Conservation (phyloP, 2,113 vertebrate genomes). For the Rostratula benghalensis region DNA sequence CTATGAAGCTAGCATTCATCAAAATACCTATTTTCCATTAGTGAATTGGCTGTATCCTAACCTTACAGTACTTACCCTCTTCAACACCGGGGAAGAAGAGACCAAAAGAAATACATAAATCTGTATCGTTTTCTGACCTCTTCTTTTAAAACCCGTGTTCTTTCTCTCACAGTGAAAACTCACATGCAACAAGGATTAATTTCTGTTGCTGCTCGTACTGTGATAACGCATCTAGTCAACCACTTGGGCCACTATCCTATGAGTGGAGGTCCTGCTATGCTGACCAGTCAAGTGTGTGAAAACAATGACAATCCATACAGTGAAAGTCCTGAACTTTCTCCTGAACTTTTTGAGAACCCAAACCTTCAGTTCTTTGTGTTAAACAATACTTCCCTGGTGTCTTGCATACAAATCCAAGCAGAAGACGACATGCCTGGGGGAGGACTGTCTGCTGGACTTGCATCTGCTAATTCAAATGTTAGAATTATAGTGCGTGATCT, state of each 20-base stretch:
- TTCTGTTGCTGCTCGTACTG: slow-evolving; percentile 95
- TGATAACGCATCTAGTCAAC: slow-evolving; percentile 96
- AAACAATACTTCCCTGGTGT: slow-evolving; percentile 92
- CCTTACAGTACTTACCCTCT: background rate
- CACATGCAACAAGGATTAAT: slow-evolving; percentile 96
- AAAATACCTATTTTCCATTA: background rate
- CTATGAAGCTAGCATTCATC: background rate
- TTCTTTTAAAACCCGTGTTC: background rate
- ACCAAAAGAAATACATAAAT: background rate
- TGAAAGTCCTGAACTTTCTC: slow-evolving; percentile 90
- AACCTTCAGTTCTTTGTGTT: slow-evolving; percentile 97
- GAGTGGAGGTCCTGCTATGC: slow-evolving; percentile 94
- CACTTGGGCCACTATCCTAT: slow-evolving; percentile 97
- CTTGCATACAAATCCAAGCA: slow-evolving; percentile 87
- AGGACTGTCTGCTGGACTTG: slow-evolving; percentile 91
- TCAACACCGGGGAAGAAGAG: background rate
- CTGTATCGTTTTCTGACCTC: background rate
- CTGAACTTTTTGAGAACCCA: slow-evolving; percentile 95
- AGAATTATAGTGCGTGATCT: slow-evolving; percentile 94
- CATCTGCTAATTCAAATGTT: slow-evolving; percentile 90
- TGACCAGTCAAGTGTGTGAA: slow-evolving; percentile 97
- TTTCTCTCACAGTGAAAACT: slow-evolving; percentile 85
- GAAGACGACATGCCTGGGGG: slow-evolving; percentile 92
- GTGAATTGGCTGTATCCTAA: background rate
- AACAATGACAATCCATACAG: slow-evolving; percentile 96